These are phyloP conservation scores for Acestrorhynchus altus DNA, from an alignment of 2,797 vertebrate species.

Conservation along the genomic window DNA sequence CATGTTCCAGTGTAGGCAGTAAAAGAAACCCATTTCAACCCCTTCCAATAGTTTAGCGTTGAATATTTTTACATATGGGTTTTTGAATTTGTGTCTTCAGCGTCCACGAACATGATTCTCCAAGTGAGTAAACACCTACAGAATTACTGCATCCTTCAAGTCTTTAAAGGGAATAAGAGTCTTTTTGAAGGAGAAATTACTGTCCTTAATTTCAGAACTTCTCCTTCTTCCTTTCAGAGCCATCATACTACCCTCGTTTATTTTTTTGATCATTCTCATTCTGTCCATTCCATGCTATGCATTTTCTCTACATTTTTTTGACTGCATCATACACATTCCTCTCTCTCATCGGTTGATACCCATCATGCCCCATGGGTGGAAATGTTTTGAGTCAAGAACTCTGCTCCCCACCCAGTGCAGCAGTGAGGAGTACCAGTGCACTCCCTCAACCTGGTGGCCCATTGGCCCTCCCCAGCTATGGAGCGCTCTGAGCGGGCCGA, in stretches of 20 bases:
- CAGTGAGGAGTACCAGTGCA: slow-evolving; percentile 93
- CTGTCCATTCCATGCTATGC: slow-evolving; percentile 28
- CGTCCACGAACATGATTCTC: slow-evolving; percentile 10
- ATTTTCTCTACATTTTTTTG: slow-evolving; percentile 30
- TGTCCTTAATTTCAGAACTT: slow-evolving; percentile 37
- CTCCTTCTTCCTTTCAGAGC: slow-evolving; percentile 23
- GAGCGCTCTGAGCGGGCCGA: slow-evolving; percentile 88
- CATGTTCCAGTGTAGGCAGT: slow-evolving; percentile 63
- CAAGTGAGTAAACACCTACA: slow-evolving; percentile 21
- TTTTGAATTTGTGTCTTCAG: slow-evolving; percentile 27
- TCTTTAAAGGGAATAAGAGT: slow-evolving; percentile 33
- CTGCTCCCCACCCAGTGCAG: slow-evolving; percentile 85
- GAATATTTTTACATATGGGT: slow-evolving; percentile 49
- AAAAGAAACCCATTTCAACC: slow-evolving; percentile 45
- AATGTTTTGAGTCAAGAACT: slow-evolving; percentile 84
- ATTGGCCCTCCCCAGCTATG: slow-evolving; percentile 75
- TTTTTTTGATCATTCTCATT: slow-evolving; percentile 8
- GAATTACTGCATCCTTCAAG: slow-evolving; percentile 44
- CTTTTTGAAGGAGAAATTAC: slow-evolving; percentile 17
- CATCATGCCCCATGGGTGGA: slow-evolving; percentile 84
- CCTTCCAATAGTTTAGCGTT: slow-evolving; percentile 35
- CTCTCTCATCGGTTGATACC: slow-evolving; percentile 74
- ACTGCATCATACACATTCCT: slow-evolving; percentile 3
- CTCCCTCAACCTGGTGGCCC: slow-evolving; percentile 77
- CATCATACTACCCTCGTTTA: background rate